phyloP scores from a whole-genome alignment of 2,888 invertebrate genomes.

The Synergus laeviventris region DNA sequence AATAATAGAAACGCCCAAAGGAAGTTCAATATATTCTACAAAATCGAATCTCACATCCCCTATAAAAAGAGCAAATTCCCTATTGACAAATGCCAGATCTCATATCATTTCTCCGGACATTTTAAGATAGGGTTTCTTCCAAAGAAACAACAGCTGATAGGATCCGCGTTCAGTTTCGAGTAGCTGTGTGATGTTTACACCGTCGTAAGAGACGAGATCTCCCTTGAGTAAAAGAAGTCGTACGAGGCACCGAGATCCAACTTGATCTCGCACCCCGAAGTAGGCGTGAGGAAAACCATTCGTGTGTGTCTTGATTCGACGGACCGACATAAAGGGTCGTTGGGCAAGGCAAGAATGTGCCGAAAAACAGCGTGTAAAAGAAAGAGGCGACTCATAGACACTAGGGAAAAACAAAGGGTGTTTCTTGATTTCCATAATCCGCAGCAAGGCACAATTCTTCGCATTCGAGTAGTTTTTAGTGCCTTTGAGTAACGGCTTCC shows the following conservation, averaged over 20 bases:
- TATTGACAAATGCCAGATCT: conserved; percentile 25
- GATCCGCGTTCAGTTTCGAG: conserved; percentile 31
- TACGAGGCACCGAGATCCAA: conserved; percentile 20
- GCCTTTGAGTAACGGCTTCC: conserved; percentile 36
- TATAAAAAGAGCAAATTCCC: conserved; percentile 7
- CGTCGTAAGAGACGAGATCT: conserved; percentile 27
- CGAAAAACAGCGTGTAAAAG: conserved; percentile 11
- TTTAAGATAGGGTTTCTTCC: conserved; percentile 17
- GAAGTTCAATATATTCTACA: too few species aligned
- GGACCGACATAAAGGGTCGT: conserved; percentile 18
- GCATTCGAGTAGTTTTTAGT: conserved; percentile 37
- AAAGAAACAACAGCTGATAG: conserved; percentile 34
- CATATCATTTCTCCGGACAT: conserved; percentile 17
- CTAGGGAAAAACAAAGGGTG: conserved; percentile 48
- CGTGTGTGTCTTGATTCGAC: conserved; percentile 12
- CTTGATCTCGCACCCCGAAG: neutral
- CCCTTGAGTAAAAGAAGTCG: conserved; percentile 13
- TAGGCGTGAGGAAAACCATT: conserved; percentile 12
- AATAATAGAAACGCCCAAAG: too few species aligned
- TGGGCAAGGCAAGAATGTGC: conserved; percentile 13
- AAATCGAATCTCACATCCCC: conserved; percentile 18
- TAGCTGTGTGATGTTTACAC: conserved; percentile 29
- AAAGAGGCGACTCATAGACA: conserved; percentile 32
- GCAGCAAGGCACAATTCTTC: conserved; percentile 27
- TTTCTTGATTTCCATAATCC: conserved; percentile 50